Evolutionary conservation across 2,113 vertebrate genomes (phyloP).

Genomic region (Campylomormyrus numenius): DNA sequence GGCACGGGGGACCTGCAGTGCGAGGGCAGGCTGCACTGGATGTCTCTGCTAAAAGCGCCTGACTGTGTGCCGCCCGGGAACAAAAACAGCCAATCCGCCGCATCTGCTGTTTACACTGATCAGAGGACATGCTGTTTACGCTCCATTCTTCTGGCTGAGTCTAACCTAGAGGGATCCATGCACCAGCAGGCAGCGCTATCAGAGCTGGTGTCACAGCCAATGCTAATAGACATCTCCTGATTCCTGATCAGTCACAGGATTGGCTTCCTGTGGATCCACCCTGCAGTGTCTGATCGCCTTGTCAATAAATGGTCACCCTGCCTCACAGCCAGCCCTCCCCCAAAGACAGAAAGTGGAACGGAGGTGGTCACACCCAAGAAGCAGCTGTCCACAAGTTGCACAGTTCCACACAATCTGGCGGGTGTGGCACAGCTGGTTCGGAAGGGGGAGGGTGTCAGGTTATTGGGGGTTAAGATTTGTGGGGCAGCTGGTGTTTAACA

Average conservation of each 20-base stretch:
- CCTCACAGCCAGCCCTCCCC: neutral
- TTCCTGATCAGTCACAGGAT: neutral
- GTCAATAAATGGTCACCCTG: neutral
- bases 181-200: neutral
- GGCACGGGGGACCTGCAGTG: neutral
- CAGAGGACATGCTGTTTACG: neutral
- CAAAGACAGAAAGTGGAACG: neutral
- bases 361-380: neutral
- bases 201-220: neutral
- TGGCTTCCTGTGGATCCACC: neutral
- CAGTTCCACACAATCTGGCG: neutral
- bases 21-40: neutral
- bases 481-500: neutral
- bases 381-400: neutral
- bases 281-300: neutral
- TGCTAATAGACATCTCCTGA: neutral
- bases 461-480: neutral
- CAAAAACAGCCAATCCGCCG: neutral
- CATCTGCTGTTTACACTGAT: conserved; percentile 8
- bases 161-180: neutral
- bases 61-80: neutral
- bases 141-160: neutral
- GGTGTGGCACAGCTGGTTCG: neutral
- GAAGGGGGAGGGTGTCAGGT: neutral
- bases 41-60: neutral